Base-by-base conservation (phyloP, 2,113 vertebrate genomes). In the Salvelinus alpinus region DNA sequence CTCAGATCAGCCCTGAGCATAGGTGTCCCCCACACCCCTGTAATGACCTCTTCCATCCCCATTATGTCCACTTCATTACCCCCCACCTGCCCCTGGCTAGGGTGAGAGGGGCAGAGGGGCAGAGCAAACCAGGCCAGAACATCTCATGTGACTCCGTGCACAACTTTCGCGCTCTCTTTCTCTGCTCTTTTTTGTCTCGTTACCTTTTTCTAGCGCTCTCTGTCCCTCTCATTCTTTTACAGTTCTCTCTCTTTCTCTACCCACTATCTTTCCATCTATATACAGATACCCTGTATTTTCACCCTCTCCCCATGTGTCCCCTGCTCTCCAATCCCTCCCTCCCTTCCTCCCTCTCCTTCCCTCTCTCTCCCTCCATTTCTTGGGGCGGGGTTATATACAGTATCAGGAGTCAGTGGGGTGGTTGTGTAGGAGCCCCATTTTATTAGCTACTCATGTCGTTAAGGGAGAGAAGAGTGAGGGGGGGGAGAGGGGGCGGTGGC, bases 21-120 rank as follows among this genome's bases (percentile, higher is more conserved):
- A 89, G 90, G 87, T 91, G 88, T 48, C 68, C 22, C 3, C 51
- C 44, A 70, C 34, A 31, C 81, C 73, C 57, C 57, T 75, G 13
- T 48, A 78, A 12, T 88, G 82, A 87, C 88, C 88, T 87, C 85
- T 83, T 88, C 84, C 29, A 88, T 89, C 85, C 88, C 83, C 83
- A 84, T 88, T 88, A 84, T 78, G 87, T 88, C 87, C 79, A 81
- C 82, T 75, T 85, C 78, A 80, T 79, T 80, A 79, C 81, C 78
- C 62, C 64, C 24, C 62, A 69, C 4, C 38, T 75, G 78, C 75
- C 78, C 73, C 8, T 67, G 54, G 13, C 5, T 24, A 34, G 70
- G 78, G 79, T 85, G 12, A 16, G 34, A 38, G 2, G 38, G 38
- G 38, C 38, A 16, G 34, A 38, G 2, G 38, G 38, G 38, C 38